Evolutionary conservation across 1,140 invertebrate species (phyloP).

Genomic region (Teleopsis dalmanni): DNA sequence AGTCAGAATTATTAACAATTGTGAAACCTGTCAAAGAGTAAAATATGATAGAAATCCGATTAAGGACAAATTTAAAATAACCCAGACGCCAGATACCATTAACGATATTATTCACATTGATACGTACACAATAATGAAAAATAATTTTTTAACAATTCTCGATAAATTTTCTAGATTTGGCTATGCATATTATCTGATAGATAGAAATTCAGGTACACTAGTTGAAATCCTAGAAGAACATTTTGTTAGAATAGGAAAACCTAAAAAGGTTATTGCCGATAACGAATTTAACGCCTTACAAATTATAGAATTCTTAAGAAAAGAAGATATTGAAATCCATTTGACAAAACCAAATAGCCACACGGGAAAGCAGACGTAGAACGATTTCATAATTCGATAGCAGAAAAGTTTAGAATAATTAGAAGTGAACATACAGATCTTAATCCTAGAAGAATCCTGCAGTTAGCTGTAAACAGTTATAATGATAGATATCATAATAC

Average conservation of each 20-base stretch:
- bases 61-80: conserved; percentile 13
- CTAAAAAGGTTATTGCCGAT: conserved; percentile 2
- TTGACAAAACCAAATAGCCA: neutral
- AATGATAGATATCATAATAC: too few relatives aligned
- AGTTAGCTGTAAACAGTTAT: too few relatives aligned
- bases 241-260: conserved; percentile 5
- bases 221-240: too few relatives aligned
- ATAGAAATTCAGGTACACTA: too few relatives aligned
- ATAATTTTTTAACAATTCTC: neutral
- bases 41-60: conserved; percentile 15
- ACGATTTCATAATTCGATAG: neutral
- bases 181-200: conserved; percentile 10
- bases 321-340: neutral
- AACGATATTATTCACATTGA: neutral
- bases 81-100: conserved; percentile 8
- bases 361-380: neutral
- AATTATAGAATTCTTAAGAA: conserved; percentile 5
- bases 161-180: neutral
- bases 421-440: too few relatives aligned
- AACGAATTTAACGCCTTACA: conserved; percentile 9
- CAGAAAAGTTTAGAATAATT: neutral
- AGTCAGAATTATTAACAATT: conserved; percentile 17
- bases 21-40: conserved; percentile 11
- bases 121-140: neutral
- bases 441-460: too few relatives aligned